Evolutionary conservation across 2,113 vertebrate species (phyloP), one percentile per base, ranked within the genome.

Genomic region (Neogobius melanostomus): DNA sequence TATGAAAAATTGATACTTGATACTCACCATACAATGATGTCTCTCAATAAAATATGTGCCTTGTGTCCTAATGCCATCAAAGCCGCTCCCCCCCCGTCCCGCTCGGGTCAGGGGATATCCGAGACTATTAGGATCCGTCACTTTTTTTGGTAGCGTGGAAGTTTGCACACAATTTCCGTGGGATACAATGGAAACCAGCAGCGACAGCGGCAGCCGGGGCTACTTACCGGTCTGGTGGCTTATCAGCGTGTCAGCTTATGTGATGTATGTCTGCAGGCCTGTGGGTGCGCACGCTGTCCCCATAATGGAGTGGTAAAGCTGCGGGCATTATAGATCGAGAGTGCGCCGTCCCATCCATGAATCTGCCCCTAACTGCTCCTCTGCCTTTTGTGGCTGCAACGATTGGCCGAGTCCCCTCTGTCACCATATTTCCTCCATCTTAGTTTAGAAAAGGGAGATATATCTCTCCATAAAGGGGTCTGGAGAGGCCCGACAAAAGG

Each of bases 401-500:
- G 87, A 91, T 89, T 75, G 80, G 76, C 76, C 45, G 75, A 75
- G 84, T 85, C 82, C 76, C 81, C 68, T 82, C 84, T 90, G 89
- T 90, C 89, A 85, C 85, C 87, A 69, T 90, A 91, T 90, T 90
- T 90, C 81, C 88, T 86, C 89, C 89, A 89, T 90, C 88, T 90
- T 90, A 87, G 84, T 91, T 91, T 88, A 82, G 88, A 83, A 86
- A 36, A 79, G 75, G 64, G 74, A 87, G 88, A 90, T 91, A 90
- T 90, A 90, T 89, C 89, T 90, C 85, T 81, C 83, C 83, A 88
- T 90, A 88, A 91, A 91, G 82, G 80, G 76, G 77, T 80, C 80
- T 73, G 81, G 73, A 83, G 77, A 78, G 85, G 69, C 75, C 74
- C 62, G 67, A 90, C 88, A 91, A 91, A 88, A 86, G 87, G 77